Base-by-base conservation (phyloP, 1,140 invertebrate genomes). In the Agrypnia vestita region DNA sequence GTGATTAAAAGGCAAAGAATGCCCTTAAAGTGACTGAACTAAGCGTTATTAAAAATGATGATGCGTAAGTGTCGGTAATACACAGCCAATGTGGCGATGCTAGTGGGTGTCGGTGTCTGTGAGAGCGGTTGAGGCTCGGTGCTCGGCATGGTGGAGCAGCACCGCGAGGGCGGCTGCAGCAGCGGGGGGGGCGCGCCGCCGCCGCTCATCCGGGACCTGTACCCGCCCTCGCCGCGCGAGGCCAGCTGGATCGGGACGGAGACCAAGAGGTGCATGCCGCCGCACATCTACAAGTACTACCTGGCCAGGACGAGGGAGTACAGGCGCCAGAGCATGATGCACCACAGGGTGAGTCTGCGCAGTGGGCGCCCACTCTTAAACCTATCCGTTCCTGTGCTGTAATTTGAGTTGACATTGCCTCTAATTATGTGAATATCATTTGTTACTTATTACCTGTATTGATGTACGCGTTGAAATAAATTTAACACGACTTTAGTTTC, bases 251-350 rank as follows among this genome's bases (percentile, higher is more conserved):
- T 94, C 82, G 93, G 93, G 13, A 91, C 93, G 84, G 92, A 94
- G 85, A 93, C 93, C 19, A 91, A 91, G 79, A 88, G 90, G 25
- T 88, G 91, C 0, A 84, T 93, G 83, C 93, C 93, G 1, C 88
- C 89, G n/a, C 92, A 94, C 82, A 92, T 94, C 82, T 93, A 92
- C 85, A 93, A 93, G 84, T 93, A 94, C 86, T 94, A 94, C 84
- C 90, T 92, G 82, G 91, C 91, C 25, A 92, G 81, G 76, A 82
- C 81, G 11, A 78, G 44, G 51, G 81, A 82, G 53, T 82, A 90
- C 78, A 86, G 89, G 3, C 87, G 91, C 56, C 90, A 91, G 84
- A 89, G 89, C 81, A 81, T 90, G 75, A 82, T 82, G 76, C 85
- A 87, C 59, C 91, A 92, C 9, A 69, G 19, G 64, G 64, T 69